Conservation (phyloP, 2,113 vertebrate genomes). For the Chamaea fasciata region DNA sequence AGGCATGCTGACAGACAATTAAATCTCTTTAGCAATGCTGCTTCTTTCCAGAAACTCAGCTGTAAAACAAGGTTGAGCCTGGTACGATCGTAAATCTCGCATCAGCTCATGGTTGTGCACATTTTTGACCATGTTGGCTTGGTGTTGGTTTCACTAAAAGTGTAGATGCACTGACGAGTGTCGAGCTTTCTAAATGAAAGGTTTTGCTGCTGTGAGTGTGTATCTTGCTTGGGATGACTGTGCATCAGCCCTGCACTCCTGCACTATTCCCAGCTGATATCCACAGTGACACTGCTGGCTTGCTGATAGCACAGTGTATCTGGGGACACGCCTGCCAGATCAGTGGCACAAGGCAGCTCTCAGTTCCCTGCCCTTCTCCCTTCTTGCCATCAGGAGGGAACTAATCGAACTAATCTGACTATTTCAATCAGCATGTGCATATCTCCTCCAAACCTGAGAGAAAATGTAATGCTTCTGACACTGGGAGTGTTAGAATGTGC, state of each 20-base stretch:
- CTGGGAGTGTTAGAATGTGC: background rate
- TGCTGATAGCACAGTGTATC: fast-evolving
- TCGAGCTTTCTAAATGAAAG: background rate
- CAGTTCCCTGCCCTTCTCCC: background rate
- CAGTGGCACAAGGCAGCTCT: background rate
- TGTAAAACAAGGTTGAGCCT: slow-evolving; percentile 50
- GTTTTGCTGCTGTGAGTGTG: background rate
- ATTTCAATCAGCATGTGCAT: background rate
- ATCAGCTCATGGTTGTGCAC: background rate
- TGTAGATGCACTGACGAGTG: background rate
- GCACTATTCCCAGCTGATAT: background rate
- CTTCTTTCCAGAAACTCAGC: slow-evolving; percentile 68
- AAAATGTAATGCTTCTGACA: background rate
- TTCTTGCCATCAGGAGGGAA: background rate
- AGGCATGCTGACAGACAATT: slow-evolving; percentile 80
- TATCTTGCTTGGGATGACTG: background rate
- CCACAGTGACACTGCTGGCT: background rate
- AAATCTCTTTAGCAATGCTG: slow-evolving; percentile 77
- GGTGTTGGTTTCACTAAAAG: slow-evolving; percentile 17
- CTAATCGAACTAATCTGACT: background rate
- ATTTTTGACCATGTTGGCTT: background rate
- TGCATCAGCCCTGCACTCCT: background rate
- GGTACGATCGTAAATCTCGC: slow-evolving; percentile 15
- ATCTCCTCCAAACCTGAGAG: background rate
- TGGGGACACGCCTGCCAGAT: background rate